Evolutionary conservation across 2,797 vertebrate genomes (phyloP), one percentile per base, ranked within the genome.

Genomic region (Halcyon leucocephala): DNA sequence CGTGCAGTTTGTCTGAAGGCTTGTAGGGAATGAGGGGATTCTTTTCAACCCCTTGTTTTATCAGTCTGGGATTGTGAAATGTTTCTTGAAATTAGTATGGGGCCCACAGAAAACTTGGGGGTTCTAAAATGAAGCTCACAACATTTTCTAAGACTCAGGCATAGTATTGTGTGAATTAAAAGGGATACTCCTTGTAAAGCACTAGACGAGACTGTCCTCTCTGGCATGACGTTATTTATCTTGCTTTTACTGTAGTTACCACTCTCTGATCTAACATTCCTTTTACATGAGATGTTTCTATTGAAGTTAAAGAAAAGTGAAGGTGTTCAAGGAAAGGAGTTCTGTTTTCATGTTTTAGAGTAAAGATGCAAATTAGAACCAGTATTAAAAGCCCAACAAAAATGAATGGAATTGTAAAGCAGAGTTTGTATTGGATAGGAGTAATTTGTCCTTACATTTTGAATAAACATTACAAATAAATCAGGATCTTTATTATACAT

Each of bases 381-480:
- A 41, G 42, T 66, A 79, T 83, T 70, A 90, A 82, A 85, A 86
- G 24, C 18, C 39, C 86, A 71, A 76, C 9, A 0, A 76, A 93
- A 95, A 84, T 55, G 19, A 14, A 83, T 71, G 77, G 65, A 91
- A 88, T 81, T 91, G 12, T 69, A 93, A 93, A 95, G 62, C 62
- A 60, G 83, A 62, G n/a, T 86, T 76, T 93, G n/a, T 60, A 55
- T 48, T 86, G 60, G 65, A 48, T 25, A 31, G 49, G 83, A 91
- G 80, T 66, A 89, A 86, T 93, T 97, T 67, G 60, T 86, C 80
- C 90, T 64, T 90, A 77, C 25, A 28, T 76, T 96, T 86, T 62
- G 51, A 89, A 86, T 86, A 90, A 95, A 73, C 28, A 55, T 42
- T 73, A 73, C 81, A 84, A 93, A 89, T 89, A 95, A 90, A 92